Conservation (phyloP, 2,888 invertebrate species). For the Rosalia funebris region DNA sequence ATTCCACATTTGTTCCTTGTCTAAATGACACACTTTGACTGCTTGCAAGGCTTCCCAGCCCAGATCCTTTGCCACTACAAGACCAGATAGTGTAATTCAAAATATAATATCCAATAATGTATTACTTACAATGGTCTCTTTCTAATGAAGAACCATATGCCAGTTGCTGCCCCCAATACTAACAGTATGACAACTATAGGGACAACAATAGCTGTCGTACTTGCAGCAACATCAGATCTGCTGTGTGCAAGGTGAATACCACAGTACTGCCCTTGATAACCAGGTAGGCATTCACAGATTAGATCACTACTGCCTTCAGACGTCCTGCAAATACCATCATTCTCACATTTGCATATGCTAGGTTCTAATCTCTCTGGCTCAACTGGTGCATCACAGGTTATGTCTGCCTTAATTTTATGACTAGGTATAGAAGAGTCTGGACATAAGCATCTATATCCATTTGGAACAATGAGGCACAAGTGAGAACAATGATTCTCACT, state of each 20-base stretch:
- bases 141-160: slow-evolving; percentile 83
- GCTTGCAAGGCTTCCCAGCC: slow-evolving; percentile 81
- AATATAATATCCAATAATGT: slow-evolving; percentile 11
- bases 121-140: slow-evolving; percentile 84
- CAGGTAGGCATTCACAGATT: slow-evolving; percentile 77
- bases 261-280: slow-evolving; percentile 79
- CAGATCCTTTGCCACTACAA: slow-evolving; percentile 81
- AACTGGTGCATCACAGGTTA: slow-evolving; percentile 84
- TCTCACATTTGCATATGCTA: slow-evolving; percentile 84
- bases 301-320: slow-evolving; percentile 69
- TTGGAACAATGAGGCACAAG: slow-evolving; percentile 90
- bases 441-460: slow-evolving; percentile 89
- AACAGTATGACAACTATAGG: slow-evolving; percentile 83
- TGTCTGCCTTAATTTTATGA: slow-evolving; percentile 68
- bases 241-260: slow-evolving; percentile 73
- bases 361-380: slow-evolving; percentile 81
- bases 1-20: slow-evolving; percentile 93
- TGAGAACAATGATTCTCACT: slow-evolving; percentile 84
- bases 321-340: slow-evolving; percentile 83
- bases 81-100: neutral
- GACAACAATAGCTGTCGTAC: slow-evolving; percentile 81
- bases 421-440: slow-evolving; percentile 75
- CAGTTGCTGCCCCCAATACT: slow-evolving; percentile 77
- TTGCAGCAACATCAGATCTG: slow-evolving; percentile 67
- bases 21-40: slow-evolving; percentile 93